Conservation (phyloP, 2,797 vertebrate species). For the Hippopotamyrus pictus region DNA sequence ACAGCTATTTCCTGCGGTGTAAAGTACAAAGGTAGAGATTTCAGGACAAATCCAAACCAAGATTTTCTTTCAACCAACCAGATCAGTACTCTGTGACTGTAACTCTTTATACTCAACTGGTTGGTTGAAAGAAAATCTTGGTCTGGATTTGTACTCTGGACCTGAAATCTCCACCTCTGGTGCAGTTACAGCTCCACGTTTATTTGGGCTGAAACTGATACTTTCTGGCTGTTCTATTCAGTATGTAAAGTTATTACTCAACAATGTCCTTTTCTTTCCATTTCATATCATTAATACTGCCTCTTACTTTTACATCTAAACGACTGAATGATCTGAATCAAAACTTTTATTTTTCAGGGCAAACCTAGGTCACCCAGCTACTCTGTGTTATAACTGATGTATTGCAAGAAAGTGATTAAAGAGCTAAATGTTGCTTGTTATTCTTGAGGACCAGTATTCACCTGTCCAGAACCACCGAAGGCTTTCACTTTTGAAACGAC, state of each 20-base stretch:
- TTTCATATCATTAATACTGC: background rate
- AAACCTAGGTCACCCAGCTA: background rate
- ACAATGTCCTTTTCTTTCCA: slow-evolving; percentile 4
- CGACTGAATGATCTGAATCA: background rate
- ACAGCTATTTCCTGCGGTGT: background rate
- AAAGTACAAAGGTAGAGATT: background rate
- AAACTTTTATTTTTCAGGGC: background rate
- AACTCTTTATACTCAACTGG: background rate
- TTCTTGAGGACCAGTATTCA: background rate
- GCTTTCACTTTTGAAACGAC: background rate
- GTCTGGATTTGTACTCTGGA: background rate
- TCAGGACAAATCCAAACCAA: background rate
- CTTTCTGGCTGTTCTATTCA: background rate
- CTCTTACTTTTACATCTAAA: background rate
- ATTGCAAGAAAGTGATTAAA: background rate
- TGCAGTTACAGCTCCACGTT: background rate
- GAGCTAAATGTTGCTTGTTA: background rate
- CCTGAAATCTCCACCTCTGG: background rate
- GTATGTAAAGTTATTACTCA: slow-evolving; percentile 1
- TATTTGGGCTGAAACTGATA: background rate
- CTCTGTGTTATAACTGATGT: background rate
- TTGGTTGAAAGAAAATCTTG: background rate
- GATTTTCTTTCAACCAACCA: background rate
- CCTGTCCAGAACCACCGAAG: background rate
- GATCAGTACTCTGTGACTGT: background rate